Evolutionary conservation across 2,888 invertebrate genomes (phyloP).

Genomic region (Agrilus biguttatus): DNA sequence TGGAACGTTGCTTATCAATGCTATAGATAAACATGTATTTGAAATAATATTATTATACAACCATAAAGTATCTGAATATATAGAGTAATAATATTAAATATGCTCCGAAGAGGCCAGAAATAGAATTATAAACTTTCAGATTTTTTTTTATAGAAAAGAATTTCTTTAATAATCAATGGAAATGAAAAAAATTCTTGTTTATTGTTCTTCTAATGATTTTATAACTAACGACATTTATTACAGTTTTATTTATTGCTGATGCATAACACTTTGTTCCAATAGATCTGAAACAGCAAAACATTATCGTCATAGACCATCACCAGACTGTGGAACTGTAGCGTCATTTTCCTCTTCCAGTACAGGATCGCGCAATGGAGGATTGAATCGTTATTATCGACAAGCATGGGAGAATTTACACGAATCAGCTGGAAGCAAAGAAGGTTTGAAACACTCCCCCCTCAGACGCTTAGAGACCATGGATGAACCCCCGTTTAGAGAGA

Average conservation of each 20-base stretch:
- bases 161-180: too few species aligned
- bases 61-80: too few species aligned
- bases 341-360: slow-evolving; percentile 80
- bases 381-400: slow-evolving; percentile 79
- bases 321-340: slow-evolving; percentile 82
- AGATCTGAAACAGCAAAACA: slow-evolving; percentile 75
- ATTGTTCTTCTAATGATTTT: too few species aligned
- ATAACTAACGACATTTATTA: not conserved
- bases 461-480: slow-evolving; percentile 59
- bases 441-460: slow-evolving; percentile 37
- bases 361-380: slow-evolving; percentile 63
- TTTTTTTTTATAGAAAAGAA: too few species aligned
- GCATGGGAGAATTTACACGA: slow-evolving; percentile 90
- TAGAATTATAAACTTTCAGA: too few species aligned
- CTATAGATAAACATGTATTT: too few species aligned
- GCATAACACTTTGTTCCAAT: slow-evolving; percentile 3
- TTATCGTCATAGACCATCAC: slow-evolving; percentile 76
- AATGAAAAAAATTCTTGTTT: too few species aligned
- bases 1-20: too few species aligned
- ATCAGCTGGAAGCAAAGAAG: slow-evolving; percentile 40
- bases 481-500: slow-evolving; percentile 38
- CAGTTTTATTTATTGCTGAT: not conserved
- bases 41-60: too few species aligned
- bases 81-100: too few species aligned
- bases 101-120: too few species aligned